phyloP scores from a whole-genome alignment of 2,797 vertebrate genomes.

The Scolopax bukidnonensis region DNA sequence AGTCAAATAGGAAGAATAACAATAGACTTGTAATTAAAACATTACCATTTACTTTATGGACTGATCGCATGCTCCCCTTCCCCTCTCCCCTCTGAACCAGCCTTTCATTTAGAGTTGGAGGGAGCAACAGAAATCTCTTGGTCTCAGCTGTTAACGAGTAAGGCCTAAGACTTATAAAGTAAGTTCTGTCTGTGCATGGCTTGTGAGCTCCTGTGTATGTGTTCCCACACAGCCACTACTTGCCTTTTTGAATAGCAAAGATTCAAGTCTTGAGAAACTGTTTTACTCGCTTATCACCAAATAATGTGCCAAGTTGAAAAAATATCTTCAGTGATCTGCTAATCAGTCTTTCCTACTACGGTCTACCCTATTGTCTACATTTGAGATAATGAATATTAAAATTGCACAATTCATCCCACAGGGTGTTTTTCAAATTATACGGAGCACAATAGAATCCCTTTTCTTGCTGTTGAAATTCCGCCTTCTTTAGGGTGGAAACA shows the following conservation, averaged over 20 bases:
- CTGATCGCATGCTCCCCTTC: background rate
- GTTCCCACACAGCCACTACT: background rate
- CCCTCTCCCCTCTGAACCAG: background rate
- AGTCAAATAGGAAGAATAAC: slow-evolving; percentile 17
- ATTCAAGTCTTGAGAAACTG: background rate
- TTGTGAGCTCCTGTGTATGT: background rate
- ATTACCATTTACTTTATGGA: slow-evolving; percentile 17
- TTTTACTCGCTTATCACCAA: background rate
- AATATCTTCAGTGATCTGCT: slow-evolving; percentile 40
- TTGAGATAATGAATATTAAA: slow-evolving; percentile 62
- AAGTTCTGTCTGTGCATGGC: background rate
- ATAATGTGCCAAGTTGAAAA: background rate
- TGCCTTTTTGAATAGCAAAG: background rate
- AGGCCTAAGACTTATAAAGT: background rate
- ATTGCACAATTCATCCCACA: slow-evolving; percentile 50
- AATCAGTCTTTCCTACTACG: slow-evolving; percentile 25
- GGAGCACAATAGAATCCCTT: slow-evolving; percentile 30
- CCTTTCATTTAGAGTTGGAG: background rate
- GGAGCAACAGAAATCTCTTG: background rate
- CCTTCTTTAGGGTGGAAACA: slow-evolving; percentile 42
- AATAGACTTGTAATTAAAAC: slow-evolving; percentile 43
- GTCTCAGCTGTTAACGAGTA: background rate
- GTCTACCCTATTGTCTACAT: slow-evolving; percentile 22
- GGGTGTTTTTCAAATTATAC: slow-evolving; percentile 62
- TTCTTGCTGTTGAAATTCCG: slow-evolving; percentile 24